Conservation (phyloP, 2,113 vertebrate genomes). For the Enhydra lutris region DNA sequence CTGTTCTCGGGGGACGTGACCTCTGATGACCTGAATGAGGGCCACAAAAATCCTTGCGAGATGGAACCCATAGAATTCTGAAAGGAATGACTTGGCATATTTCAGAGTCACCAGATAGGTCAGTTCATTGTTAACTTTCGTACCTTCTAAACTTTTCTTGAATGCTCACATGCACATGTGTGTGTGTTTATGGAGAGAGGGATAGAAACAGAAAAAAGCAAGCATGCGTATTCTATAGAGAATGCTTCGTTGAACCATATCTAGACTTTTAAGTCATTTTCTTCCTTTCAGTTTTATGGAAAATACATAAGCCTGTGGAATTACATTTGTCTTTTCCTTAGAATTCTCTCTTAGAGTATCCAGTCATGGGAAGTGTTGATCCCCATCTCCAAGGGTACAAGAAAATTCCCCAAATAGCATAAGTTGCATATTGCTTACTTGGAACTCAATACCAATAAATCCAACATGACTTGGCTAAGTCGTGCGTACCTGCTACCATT, state of each 20-base stretch:
- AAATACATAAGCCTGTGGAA: neutral
- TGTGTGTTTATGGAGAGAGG: neutral
- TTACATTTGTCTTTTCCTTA: neutral
- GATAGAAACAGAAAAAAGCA: neutral
- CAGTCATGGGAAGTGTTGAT: neutral
- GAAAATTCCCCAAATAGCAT: neutral
- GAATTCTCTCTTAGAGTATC: neutral
- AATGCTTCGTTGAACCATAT: neutral
- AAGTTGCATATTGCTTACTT: conserved; percentile 1
- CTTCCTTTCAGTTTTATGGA: neutral
- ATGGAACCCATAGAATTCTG: neutral
- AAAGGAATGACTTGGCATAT: neutral
- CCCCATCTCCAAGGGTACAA: neutral
- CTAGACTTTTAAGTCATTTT: neutral
- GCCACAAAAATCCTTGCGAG: neutral
- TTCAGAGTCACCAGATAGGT: neutral
- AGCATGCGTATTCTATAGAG: neutral
- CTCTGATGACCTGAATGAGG: neutral
- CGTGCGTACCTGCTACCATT: neutral
- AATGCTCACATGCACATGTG: neutral
- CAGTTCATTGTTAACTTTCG: neutral
- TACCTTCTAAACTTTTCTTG: neutral
- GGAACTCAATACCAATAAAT: neutral
- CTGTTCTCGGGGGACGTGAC: neutral
- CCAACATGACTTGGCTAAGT: neutral